Evolutionary conservation across 2,113 vertebrate genomes (phyloP), one percentile per base, ranked within the genome.

Genomic region (Ancistrus triradiatus): DNA sequence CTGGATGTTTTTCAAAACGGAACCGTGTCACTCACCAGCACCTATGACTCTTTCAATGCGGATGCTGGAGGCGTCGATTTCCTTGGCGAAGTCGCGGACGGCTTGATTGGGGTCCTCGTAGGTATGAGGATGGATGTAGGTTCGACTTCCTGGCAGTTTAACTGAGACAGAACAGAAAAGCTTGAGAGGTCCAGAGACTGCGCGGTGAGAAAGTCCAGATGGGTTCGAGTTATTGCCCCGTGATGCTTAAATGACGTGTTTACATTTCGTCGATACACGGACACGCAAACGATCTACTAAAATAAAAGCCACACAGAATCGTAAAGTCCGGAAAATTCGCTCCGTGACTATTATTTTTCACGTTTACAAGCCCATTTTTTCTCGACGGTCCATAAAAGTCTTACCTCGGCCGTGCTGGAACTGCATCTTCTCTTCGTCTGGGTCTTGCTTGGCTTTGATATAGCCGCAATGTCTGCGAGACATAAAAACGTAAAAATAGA

Each of bases 401-500:
- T 60, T 82, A 90, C 90, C 89, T 88, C 88, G 72, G 14, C 87
- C 87, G 13, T 88, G 87, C 60, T 91, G 90, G 74, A 90, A 90
- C 49, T 91, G 90, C 89, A 90, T 85, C 80, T 91, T 91, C 66
- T 91, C 90, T 59, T 91, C 90, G 51, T 91, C 88, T 0, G 90
- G 90, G 69, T 90, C 89, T 74, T 91, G 88, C 68, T 91, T 91
- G 11, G 90, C 89, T 79, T 90, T 91, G 74, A 91, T 91, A 48
- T 90, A 91, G 38, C 89, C 90, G 68, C 90, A 91, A 60, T 90
- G 90, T 74, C 89, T 90, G 81, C 57, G 74, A 76, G 52, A 46
- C 62, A 73, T 48, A 24, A 48, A 70, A 72, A 22, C 7, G 10
- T 64, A 9, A 47, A 35, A 15, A 62, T 17, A 15, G 1, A 46